Evolutionary conservation across 2,797 vertebrate species (phyloP), one percentile per base, ranked within the genome.

Genomic region (Serranus cabrilla): DNA sequence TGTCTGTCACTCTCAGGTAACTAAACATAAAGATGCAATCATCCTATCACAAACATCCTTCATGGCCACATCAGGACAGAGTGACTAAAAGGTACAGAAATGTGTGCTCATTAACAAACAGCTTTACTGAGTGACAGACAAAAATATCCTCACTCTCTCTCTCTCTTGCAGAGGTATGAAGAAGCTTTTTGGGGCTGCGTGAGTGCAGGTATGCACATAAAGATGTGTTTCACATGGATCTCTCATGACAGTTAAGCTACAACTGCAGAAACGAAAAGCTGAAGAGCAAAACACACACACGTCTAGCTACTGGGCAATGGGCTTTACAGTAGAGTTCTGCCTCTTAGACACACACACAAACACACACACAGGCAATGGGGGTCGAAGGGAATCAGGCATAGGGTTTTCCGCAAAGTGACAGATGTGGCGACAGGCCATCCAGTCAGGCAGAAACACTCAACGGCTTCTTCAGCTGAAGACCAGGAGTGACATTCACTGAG

Each of bases 381-480:
- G 83, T 77, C 31, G 20, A 64, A 70, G 42, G 71, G 80, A 88
- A 82, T 83, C 74, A 85, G 77, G 65, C 66, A 70, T 63, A 59
- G 75, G 73, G 72, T 78, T 78, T 87, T 81, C 75, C 72, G 70
- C 56, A 71, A 73, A 84, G 85, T 92, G 92, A 93, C 90, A 93
- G 81, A 84, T 91, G 86, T 88, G 89, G 87, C 23, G 83, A 85
- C 83, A 85, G 89, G 90, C 82, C 68, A 78, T 77, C 80, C 87
- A 88, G 87, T 90, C 88, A 88, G 82, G 87, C 89, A 88, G 84
- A 92, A 91, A 88, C 75, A 84, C 84, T 87, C 81, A 83, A 71
- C 63, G 25, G 83, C 71, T 81, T 82, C 71, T 88, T 88, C 46
- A 77, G 57, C 71, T 40, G 47, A 74, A 82, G 73, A 90, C 76